Evolutionary conservation across 2,888 invertebrate genomes (phyloP), one percentile per base, ranked within the genome.

Genomic region (Monochamus alternatus): DNA sequence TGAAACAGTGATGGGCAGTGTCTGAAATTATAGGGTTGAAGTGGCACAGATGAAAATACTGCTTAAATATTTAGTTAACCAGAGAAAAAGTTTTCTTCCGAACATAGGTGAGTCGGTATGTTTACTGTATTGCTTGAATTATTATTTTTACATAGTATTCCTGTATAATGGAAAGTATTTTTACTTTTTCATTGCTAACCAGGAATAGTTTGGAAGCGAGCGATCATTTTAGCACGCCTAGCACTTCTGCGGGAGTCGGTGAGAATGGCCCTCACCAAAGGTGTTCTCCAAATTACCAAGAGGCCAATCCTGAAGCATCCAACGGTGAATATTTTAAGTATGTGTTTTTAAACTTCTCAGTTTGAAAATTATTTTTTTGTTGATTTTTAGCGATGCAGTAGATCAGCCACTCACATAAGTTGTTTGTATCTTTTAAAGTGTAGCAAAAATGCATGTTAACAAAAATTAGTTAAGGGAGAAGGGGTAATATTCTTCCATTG

Each of bases 271-370:
- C 77, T 76, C 80, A 78, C 62, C 78, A 75, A 60, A 67, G 75
- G 65, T 75, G 76, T 75, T 79, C 79, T 52, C 77, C 78, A 66
- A 80, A 76, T 72, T 80, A 75, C 73, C 75, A 76, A 75, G 80
- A 78, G 31, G 75, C 71, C 66, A 79, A 77, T 68, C 63, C 70
- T 51, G 80, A 80, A 68, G 67, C 77, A 9, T 66, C 76, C 58
- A 80, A 78, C 68, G 80, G 77, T 70, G 78, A 80, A 70, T 78
- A 77, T 51, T 78, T 73, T 73, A 78, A 78, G 80, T 80, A 80
- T 74, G 80, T 80, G 77, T 71, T 51, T 60, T 69, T 60, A 14
- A 47, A 60, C 30, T 47, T 47, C 43, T 63, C 38, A 38, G 43
- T 63, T 43, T 63, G 8, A 38, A 63, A 30, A 14, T 22, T 12